Evolutionary conservation across 2,113 vertebrate species (phyloP), one percentile per base, ranked within the genome.

Genomic region (Hoplias malabaricus): DNA sequence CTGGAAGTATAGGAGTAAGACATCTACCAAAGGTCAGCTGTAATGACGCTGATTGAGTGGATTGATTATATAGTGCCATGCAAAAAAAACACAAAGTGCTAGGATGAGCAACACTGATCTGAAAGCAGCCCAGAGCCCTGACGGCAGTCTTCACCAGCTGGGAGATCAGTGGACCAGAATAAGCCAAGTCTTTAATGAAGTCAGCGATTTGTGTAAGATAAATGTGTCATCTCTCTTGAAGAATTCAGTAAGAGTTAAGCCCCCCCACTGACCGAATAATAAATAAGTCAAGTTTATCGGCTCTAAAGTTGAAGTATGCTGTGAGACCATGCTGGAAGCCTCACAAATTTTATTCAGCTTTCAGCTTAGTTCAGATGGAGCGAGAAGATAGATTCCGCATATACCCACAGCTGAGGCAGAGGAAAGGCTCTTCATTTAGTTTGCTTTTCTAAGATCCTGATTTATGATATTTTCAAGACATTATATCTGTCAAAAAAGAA

Each of bases 241-340:
- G n/a, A n/a, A n/a, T n/a, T n/a, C n/a, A n/a, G n/a, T n/a, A n/a
- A 34, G 50, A 69, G n/a, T 23, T 33, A 43, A 21, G 36, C 50
- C 29, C 27, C 11, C n/a, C 46, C 43, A 23, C 63, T 59, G 27
- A 59, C 68, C 57, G 27, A 69, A 80, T 53, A 74, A 66, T 57
- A 74, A 74, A 80, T 61, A n/a, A 61, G n/a, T 23, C 42, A 43
- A 10, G 46, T 21, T 69, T 50, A 46, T 11, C 21, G 42, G 23
- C 40, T 23, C n/a, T 23, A 29, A 2, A 40, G 27, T 73, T 66
- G 5, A n/a, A n/a, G n/a, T n/a, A n/a, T n/a, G n/a, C n/a, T n/a
- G n/a, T n/a, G n/a, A n/a, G n/a, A n/a, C 12, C 2, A 23, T 16
- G 19, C 23, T 62, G 29, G 34, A 61, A 73, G 56, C 25, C 29